Evolutionary conservation across 2,888 invertebrate species (phyloP).

Genomic region (Nemoura dubitans): DNA sequence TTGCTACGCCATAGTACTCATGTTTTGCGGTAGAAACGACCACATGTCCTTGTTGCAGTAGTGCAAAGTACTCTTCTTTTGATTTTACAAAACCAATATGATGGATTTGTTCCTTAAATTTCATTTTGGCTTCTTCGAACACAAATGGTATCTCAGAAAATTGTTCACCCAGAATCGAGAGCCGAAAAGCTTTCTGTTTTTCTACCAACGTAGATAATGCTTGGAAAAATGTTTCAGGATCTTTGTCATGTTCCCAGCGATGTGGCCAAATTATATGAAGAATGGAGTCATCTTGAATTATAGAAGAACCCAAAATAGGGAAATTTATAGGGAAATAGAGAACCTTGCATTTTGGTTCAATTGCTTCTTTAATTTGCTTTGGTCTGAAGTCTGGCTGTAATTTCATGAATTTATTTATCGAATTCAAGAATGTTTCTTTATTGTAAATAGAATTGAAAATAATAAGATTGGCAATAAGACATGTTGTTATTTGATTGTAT

Average conservation of each 20-base stretch:
- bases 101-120: constrained; percentile 62
- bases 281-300: constrained; percentile 45
- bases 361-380: constrained; percentile 64
- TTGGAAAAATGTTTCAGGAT: constrained; percentile 71
- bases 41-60: constrained; percentile 68
- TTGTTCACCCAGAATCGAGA: constrained; percentile 71
- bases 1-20: constrained; percentile 80
- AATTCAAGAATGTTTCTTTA: constrained; percentile 70
- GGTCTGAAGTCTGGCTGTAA: constrained; percentile 72
- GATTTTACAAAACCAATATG: constrained; percentile 69
- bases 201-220: constrained; percentile 64
- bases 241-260: constrained; percentile 82
- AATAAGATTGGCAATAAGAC: constrained; percentile 72
- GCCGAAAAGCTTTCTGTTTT: constrained; percentile 65
- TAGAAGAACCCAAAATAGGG: constrained; percentile 52
- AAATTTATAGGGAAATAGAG: constrained; percentile 70
- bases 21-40: constrained; percentile 78
- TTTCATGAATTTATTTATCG: constrained; percentile 69
- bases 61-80: constrained; percentile 67
- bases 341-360: constrained; percentile 69
- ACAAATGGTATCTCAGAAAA: constrained; percentile 69
- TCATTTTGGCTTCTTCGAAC: constrained; percentile 65
- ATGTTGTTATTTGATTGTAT: constrained; percentile 76
- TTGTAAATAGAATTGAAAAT: constrained; percentile 79
- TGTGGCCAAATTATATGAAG: constrained; percentile 77